phyloP scores from a whole-genome alignment of 2,888 invertebrate species.

The Amblyteles armatorius region DNA sequence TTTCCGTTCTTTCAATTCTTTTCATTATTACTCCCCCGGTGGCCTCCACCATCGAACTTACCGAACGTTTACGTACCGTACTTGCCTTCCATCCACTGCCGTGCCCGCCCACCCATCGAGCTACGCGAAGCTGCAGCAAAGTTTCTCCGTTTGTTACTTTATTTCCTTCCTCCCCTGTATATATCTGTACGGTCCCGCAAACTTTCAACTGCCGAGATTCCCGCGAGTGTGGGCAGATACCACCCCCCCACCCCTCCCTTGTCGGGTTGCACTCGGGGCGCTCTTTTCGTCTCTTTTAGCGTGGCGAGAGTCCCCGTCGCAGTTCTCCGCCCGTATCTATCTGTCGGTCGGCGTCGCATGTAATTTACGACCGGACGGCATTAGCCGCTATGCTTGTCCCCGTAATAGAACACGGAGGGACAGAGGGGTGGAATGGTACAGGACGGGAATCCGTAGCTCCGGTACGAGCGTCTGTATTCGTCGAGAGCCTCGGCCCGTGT shows the following conservation, averaged over 20 bases:
- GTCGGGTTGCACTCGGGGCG: neutral
- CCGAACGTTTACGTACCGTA: slow-evolving; percentile 39
- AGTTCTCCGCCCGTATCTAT: slow-evolving; percentile 47
- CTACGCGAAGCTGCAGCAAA: slow-evolving; percentile 26
- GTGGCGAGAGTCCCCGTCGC: slow-evolving; percentile 44
- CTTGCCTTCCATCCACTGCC: neutral
- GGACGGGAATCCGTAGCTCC: slow-evolving; percentile 29
- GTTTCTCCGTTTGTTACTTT: slow-evolving; percentile 25
- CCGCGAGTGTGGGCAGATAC: neutral
- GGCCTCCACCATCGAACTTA: slow-evolving; percentile 30
- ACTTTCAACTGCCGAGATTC: slow-evolving; percentile 15
- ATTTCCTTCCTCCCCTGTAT: slow-evolving; percentile 12
- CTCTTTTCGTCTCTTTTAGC: neutral
- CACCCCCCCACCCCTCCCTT: too few relatives aligned
- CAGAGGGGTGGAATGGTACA: slow-evolving; percentile 24
- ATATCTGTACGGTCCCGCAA: neutral
- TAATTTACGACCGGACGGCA: slow-evolving; percentile 81
- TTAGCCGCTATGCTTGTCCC: slow-evolving; percentile 80
- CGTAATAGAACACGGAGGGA: slow-evolving; percentile 75
- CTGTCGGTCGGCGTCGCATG: slow-evolving; percentile 76
- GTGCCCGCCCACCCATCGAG: neutral
- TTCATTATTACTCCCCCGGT: slow-evolving; percentile 41
- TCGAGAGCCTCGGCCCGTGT: slow-evolving; percentile 10
- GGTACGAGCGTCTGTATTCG: slow-evolving; percentile 29
- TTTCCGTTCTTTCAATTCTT: slow-evolving; percentile 28